Percentiles rank a stretch among this genome's conserved stretches.
These are phyloP conservation scores for Drosophila persimilis DNA, from an alignment of 1,140 invertebrate species.

Conservation along the genomic window DNA sequence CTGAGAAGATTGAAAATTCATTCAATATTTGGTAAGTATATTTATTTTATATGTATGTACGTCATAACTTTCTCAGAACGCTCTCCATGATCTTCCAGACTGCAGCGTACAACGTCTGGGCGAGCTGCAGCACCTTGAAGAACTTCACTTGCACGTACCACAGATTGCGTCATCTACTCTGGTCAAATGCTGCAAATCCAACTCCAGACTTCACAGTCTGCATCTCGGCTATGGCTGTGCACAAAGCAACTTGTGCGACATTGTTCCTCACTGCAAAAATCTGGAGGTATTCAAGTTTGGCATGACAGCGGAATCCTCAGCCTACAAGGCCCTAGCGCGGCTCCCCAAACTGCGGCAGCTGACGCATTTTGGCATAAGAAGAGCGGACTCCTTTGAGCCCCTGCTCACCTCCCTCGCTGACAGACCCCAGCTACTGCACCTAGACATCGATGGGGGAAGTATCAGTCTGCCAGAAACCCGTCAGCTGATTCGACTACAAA, in stretches of 20 bases:
- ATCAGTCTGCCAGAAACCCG: slow-evolving; percentile 31
- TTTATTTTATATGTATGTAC: not conserved
- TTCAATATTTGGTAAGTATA: slow-evolving; percentile 32
- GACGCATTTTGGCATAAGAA: slow-evolving; percentile 45
- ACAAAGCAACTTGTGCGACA: slow-evolving; percentile 28
- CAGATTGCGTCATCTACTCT: slow-evolving; percentile 20
- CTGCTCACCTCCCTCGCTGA: slow-evolving; percentile 35
- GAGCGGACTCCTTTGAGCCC: slow-evolving; percentile 48
- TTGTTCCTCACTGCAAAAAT: slow-evolving; percentile 45
- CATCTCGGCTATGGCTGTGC: slow-evolving; percentile 47
- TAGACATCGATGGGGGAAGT: slow-evolving; percentile 59
- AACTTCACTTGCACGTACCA: slow-evolving; percentile 29
- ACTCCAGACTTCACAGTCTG: slow-evolving; percentile 31
- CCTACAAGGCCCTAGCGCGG: slow-evolving; percentile 33
- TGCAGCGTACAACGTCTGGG: slow-evolving; percentile 27
- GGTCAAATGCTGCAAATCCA: slow-evolving; percentile 52
- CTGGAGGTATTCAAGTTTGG: slow-evolving; percentile 53
- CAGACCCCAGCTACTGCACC: slow-evolving; percentile 31
- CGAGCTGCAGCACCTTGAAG: slow-evolving; percentile 24
- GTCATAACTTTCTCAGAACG: too few relatives aligned
- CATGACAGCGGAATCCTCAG: slow-evolving; percentile 40
- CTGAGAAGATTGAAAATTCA: slow-evolving; percentile 37
- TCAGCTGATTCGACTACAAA: slow-evolving; percentile 39
- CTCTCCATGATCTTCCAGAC: slow-evolving; percentile 22
- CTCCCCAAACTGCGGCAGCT: slow-evolving; percentile 42